phyloP scores from a whole-genome alignment of 2,888 invertebrate species.

The Chloroclystis v-ata region DNA sequence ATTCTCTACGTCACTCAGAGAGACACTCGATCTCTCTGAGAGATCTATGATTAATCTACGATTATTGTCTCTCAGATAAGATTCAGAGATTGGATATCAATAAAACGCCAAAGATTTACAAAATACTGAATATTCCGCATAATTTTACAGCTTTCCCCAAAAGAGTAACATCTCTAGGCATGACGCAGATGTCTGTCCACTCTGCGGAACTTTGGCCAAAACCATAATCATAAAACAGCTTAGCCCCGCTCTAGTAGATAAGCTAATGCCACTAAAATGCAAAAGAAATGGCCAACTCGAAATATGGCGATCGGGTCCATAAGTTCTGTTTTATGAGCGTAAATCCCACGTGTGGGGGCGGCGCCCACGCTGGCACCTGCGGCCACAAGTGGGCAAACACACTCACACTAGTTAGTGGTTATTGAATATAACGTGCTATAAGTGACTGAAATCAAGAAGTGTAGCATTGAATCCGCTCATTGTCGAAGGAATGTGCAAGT shows the following conservation, averaged over 20 bases:
- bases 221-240: slow-evolving; percentile 21
- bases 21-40: neutral
- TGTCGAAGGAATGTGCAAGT: too few species aligned
- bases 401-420: too few species aligned
- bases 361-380: slow-evolving; percentile 15
- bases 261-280: slow-evolving; percentile 24
- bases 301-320: slow-evolving; percentile 23
- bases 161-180: neutral
- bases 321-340: slow-evolving; percentile 25
- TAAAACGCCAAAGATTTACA: too few species aligned
- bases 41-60: too few species aligned
- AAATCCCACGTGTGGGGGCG: slow-evolving; percentile 13
- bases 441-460: too few species aligned
- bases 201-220: slow-evolving; percentile 6
- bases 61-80: too few species aligned
- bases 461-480: too few species aligned
- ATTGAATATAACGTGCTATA: too few species aligned
- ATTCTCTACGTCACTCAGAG: slow-evolving; percentile 18
- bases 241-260: slow-evolving; percentile 14
- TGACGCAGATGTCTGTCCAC: slow-evolving; percentile 17
- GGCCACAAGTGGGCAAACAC: slow-evolving; percentile 9
- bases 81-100: too few species aligned
- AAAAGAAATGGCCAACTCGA: slow-evolving; percentile 22
- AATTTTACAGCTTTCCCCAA: neutral
- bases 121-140: too few species aligned